Evolutionary conservation across 37 sponge, comb jelly and placozoan species (phyloP).

Genomic region (Geodia barretti): DNA sequence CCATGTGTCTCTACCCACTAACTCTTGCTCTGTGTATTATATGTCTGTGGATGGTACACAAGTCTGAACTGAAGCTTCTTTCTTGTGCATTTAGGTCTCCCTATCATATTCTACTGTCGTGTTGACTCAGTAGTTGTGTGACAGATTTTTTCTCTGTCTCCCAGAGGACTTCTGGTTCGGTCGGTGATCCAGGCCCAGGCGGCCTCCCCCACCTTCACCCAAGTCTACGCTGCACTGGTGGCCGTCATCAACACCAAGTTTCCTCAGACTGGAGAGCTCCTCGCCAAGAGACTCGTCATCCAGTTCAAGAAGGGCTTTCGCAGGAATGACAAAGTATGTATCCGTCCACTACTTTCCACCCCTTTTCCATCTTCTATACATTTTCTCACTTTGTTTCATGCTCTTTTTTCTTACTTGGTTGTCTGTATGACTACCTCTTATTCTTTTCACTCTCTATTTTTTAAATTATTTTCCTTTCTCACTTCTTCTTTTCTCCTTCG

Average conservation of each 20-base stretch:
- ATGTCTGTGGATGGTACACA: too few relatives aligned
- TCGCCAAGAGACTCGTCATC: conserved; percentile 79
- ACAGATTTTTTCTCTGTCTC: background rate
- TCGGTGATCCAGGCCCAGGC: conserved; percentile 92
- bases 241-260: conserved; percentile 98
- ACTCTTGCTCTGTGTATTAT: too few relatives aligned
- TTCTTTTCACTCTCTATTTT: background rate
- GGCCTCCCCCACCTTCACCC: conserved; percentile 93
- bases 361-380: too few relatives aligned
- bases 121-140: background rate
- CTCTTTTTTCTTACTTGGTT: background rate
- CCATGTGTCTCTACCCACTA: background rate
- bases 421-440: background rate
- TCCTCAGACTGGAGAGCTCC: conserved; percentile 92
- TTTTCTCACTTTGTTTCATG: too few relatives aligned
- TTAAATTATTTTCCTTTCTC: too few relatives aligned
- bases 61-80: too few relatives aligned
- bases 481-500: background rate
- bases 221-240: conserved; percentile 96
- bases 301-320: conserved; percentile 84
- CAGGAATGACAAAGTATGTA: conserved; percentile 87
- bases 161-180: conserved; percentile 85
- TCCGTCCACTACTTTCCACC: background rate
- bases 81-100: background rate
- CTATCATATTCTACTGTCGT: background rate